A percentile compares a stretch with the other conserved stretches of the same genome.
These are phyloP conservation scores for Sebastes taczanowskii DNA, from an alignment of 2,797 vertebrate species.

Conservation along the genomic window DNA sequence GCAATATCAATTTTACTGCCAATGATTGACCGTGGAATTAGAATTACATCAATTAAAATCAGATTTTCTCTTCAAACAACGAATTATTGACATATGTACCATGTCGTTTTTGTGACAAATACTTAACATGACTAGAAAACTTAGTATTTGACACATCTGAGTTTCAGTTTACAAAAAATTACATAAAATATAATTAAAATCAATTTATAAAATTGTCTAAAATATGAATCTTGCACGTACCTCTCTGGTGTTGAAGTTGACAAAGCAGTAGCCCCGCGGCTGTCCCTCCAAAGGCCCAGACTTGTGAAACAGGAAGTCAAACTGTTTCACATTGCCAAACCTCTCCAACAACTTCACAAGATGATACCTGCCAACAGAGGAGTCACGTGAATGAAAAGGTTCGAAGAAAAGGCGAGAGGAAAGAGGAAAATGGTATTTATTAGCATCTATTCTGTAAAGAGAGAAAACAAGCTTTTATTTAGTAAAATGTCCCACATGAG, in stretches of 20 bases:
- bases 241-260: constrained; percentile 98
- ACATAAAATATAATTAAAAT: background rate
- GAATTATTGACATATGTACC: background rate
- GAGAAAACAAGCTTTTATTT: background rate
- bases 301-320: constrained; percentile 99
- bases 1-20: background rate
- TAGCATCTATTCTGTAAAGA: background rate
- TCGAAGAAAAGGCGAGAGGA: background rate
- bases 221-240: constrained; percentile 66
- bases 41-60: background rate
- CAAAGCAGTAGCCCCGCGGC: constrained; percentile 97
- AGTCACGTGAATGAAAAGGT: background rate
- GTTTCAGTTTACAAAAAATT: background rate
- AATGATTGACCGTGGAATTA: background rate
- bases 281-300: constrained; percentile 98
- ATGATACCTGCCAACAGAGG: constrained; percentile 86
- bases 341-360: constrained; percentile 96
- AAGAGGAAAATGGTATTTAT: background rate
- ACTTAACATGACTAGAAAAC: background rate
- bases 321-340: constrained; percentile 97
- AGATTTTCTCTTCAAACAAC: background rate
- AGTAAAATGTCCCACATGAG: background rate
- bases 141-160: background rate
- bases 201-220: background rate
- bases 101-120: background rate